Percentiles rank a stretch among this genome's conserved stretches.
Conservation (phyloP, 2,888 invertebrate species). For the Temnothorax rugatulus region DNA sequence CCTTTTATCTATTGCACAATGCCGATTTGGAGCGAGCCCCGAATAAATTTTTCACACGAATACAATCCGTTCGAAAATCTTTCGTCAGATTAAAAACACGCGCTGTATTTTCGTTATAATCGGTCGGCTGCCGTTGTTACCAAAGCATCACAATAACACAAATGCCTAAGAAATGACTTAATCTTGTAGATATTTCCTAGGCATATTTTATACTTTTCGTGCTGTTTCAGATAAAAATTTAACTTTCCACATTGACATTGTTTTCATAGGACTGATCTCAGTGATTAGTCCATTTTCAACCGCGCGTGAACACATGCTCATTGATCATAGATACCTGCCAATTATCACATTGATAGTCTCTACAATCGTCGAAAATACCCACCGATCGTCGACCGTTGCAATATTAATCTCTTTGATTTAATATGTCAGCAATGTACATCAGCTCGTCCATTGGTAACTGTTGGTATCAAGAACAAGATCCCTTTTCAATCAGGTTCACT, state of each 20-base stretch:
- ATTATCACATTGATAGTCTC: slow-evolving; percentile 27
- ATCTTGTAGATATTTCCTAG: neutral
- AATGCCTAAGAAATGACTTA: neutral
- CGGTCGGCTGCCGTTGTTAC: neutral
- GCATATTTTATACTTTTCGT: neutral
- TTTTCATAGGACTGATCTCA: neutral
- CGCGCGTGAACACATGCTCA: slow-evolving; percentile 17
- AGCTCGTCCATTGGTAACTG: slow-evolving; percentile 27
- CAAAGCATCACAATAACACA: slow-evolving; percentile 10
- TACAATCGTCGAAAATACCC: slow-evolving; percentile 31
- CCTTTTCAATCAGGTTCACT: neutral
- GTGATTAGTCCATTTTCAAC: neutral
- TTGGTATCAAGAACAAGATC: neutral
- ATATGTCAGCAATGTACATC: neutral
- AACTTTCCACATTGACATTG: neutral
- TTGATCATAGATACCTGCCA: slow-evolving; percentile 5
- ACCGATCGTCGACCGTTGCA: slow-evolving; percentile 23
- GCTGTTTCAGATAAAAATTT: neutral
- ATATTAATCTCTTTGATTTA: slow-evolving; percentile 10
- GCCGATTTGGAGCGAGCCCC: slow-evolving; percentile 28
- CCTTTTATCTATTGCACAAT: slow-evolving; percentile 45
- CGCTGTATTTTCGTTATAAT: neutral
- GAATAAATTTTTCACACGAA: slow-evolving; percentile 3
- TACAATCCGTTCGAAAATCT: neutral
- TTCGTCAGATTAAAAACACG: neutral